Conservation (phyloP, 2,888 invertebrate species). For the Scaptomyza cyrtandrae region DNA sequence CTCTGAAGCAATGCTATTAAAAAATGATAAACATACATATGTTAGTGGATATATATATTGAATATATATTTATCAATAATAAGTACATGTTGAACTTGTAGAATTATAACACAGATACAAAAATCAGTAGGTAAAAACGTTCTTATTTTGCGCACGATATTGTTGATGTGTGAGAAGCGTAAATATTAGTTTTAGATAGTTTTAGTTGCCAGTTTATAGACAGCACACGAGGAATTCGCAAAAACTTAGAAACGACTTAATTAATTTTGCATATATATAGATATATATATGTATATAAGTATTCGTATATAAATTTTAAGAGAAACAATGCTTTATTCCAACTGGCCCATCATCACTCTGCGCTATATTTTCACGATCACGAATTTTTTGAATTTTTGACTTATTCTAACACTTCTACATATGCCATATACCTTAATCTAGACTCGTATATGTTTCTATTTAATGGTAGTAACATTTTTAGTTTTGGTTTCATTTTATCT, state of each 20-base stretch:
- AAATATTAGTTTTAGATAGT: constrained; percentile 28
- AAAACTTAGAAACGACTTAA: constrained; percentile 20
- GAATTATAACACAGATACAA: constrained; percentile 74
- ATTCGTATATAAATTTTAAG: constrained; percentile 14
- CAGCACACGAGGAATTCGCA: constrained; percentile 58
- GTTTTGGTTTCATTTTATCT: constrained; percentile 6
- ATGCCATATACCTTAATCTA: constrained; percentile 7
- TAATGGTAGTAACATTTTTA: constrained; percentile 55
- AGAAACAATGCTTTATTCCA: constrained; percentile 56
- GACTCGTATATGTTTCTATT: neutral
- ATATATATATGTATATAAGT: constrained; percentile 5
- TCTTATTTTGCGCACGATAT: constrained; percentile 9
- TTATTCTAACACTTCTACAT: constrained; percentile 20
- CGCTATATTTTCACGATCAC: constrained; percentile 53
- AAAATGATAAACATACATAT: constrained; percentile 19
- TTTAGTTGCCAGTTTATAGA: constrained; percentile 47
- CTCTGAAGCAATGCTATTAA: constrained; percentile 4
- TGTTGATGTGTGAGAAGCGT: constrained; percentile 33
- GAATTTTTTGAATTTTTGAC: constrained; percentile 5
- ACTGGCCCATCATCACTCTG: constrained; percentile 48
- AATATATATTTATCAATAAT: constrained; percentile 6
- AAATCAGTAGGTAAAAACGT: constrained; percentile 66
- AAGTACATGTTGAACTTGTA: constrained; percentile 42
- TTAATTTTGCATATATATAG: neutral
- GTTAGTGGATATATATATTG: constrained; percentile 21